phyloP scores from a whole-genome alignment of 1,140 invertebrate genomes.

The Ceratoteleas bidentatus region DNA sequence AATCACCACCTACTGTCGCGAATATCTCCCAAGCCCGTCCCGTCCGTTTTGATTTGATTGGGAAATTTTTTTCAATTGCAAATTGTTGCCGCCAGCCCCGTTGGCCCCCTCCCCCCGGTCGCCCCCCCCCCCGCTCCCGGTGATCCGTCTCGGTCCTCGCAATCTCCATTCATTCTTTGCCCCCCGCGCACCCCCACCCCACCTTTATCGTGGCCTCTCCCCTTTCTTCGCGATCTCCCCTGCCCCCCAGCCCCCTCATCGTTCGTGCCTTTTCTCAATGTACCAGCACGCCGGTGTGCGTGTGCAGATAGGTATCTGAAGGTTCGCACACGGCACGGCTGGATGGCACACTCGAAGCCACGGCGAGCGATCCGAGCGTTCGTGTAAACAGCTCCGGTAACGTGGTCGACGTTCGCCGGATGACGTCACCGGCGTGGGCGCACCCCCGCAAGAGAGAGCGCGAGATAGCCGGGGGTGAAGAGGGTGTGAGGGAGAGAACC shows the following conservation, averaged over 20 bases:
- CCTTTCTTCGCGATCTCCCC: slow-evolving; percentile 28
- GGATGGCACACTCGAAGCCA: slow-evolving; percentile 6
- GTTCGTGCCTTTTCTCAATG: slow-evolving; percentile 39
- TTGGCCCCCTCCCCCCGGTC: no score
- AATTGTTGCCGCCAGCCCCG: no score
- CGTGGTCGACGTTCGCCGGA: slow-evolving; percentile 74
- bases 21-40: no score
- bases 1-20: no score
- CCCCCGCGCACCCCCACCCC: slow-evolving; percentile 28
- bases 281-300: neutral
- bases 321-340: neutral
- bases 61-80: no score
- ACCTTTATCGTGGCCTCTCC: no score
- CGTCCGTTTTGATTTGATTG: no score
- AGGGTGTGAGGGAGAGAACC: slow-evolving; percentile 23
- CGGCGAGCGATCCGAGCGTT: slow-evolving; percentile 38
- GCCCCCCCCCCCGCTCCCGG: no score
- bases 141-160: slow-evolving; percentile 68
- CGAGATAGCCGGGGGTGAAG: slow-evolving; percentile 4
- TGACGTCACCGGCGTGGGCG: slow-evolving; percentile 78
- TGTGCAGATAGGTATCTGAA: slow-evolving; percentile 1
- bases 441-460: slow-evolving; percentile 72
- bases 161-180: slow-evolving; percentile 76
- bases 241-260: slow-evolving; percentile 7
- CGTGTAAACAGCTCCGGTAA: slow-evolving; percentile 70